A percentile compares a stretch with the other conserved stretches of the same genome.
Evolutionary conservation across 1,140 invertebrate species (phyloP).

Genomic region (Drosophila bocki): DNA sequence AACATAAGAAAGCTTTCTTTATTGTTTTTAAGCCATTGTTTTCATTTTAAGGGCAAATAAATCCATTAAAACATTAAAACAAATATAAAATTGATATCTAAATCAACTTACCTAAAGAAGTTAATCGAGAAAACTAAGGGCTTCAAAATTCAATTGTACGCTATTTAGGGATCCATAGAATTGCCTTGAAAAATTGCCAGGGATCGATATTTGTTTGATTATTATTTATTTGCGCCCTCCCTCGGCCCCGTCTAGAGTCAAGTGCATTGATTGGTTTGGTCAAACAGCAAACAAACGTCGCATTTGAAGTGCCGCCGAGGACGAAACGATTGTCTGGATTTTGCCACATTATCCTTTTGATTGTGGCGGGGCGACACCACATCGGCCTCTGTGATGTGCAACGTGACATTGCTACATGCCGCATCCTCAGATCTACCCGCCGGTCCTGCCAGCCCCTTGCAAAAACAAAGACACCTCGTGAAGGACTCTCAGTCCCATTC

Average conservation of each 20-base stretch:
- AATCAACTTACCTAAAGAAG: not conserved
- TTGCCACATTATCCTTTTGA: slow-evolving; percentile 82
- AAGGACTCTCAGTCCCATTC: slow-evolving; percentile 16
- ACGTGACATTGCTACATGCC: slow-evolving; percentile 74
- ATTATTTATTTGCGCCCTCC: slow-evolving; percentile 75
- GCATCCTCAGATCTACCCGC: slow-evolving; percentile 64
- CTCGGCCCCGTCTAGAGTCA: slow-evolving; percentile 49
- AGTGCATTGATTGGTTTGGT: slow-evolving; percentile 63
- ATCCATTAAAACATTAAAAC: no score
- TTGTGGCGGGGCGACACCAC: slow-evolving; percentile 47
- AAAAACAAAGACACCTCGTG: slow-evolving; percentile 61
- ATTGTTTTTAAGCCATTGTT: not conserved
- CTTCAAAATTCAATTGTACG: slow-evolving; percentile 1
- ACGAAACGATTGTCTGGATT: slow-evolving; percentile 73
- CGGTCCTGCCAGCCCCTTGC: slow-evolving; percentile 38
- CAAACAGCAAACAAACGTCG: slow-evolving; percentile 64
- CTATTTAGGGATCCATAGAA: not conserved
- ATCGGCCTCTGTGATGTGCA: slow-evolving; percentile 69
- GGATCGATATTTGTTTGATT: slow-evolving; percentile 63
- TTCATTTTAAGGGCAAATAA: not conserved
- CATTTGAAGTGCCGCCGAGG: slow-evolving; percentile 78
- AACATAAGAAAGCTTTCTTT: not conserved
- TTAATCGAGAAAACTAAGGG: not conserved
- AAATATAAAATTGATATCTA: no score
- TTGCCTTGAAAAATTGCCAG: slow-evolving; percentile 48